Base-by-base conservation (phyloP, 2,888 invertebrate genomes). In the Doris montereyensis region DNA sequence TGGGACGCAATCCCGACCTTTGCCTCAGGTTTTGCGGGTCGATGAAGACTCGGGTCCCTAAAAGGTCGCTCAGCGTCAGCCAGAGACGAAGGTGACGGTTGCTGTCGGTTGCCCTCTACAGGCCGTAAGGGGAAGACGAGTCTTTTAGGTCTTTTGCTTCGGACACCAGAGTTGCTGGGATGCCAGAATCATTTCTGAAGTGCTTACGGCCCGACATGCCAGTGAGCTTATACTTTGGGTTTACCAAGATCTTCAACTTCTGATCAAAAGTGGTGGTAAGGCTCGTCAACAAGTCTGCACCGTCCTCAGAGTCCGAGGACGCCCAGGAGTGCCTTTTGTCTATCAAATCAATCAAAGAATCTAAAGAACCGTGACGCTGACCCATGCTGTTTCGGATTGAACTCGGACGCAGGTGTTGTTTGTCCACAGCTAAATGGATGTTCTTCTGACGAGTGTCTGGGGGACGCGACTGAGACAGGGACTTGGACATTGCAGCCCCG, bases 281-380 rank as follows among this genome's bases (percentile, higher is more conserved):
- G 41, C 87, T 87, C 8, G 88, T 85, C 10, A 90, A 82, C 21
- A 90, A 77, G 80, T 89, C 89, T 1, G 87, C 88, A 3, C 88
- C 88, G 76, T 89, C 89, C 52, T 89, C 88, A 10, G 88, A 88
- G 77, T 87, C 88, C 1, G 87, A 85, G 0, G 87, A 87, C 3
- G 86, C 86, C 84, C 85, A 87, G 0, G 87, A 88, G 65, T 83
- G 82, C 17, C 87, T 77, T 67, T 85, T 85, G 62, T 89, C 89
- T 65, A 89, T 86, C 74, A 88, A 81, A 81, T 93, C 93, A 83
- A 93, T 92, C 17, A 94, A 88, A 0, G 94, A 94, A 86, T 94
- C 94, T 82, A 93, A 89, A 41, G 94, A 94, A 30, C 93, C 93
- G 78, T 93, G 92, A 72, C 93, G 81, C 57, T 35, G 30, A 17